Percentiles rank a stretch among this genome's conserved stretches.
Conservation (phyloP, 2,113 vertebrate species). For the Columbina picui region DNA sequence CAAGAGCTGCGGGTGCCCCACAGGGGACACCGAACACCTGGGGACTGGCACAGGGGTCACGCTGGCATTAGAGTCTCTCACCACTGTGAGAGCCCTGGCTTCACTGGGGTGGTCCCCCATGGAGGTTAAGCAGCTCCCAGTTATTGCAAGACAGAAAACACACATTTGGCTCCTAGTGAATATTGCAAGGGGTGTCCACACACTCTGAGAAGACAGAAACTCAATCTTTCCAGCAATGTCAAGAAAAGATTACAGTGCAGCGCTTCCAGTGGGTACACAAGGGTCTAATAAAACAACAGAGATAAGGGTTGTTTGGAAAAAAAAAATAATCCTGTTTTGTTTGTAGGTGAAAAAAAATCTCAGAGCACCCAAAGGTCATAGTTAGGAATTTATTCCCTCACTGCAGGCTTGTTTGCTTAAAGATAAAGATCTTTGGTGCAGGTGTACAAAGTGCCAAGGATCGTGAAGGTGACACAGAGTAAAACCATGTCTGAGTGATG, state of each 20-base stretch:
- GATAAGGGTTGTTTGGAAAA: not conserved
- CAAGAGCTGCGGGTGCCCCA: not conserved
- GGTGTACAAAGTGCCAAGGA: constrained; percentile 55
- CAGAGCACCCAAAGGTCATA: constrained; percentile 4
- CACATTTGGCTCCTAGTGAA: accelerated
- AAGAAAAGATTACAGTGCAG: not conserved
- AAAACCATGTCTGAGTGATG: not conserved
- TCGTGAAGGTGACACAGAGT: not conserved
- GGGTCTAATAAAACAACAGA: not conserved
- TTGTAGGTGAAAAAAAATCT: not conserved
- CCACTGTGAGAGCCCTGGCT: accelerated
- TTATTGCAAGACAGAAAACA: not conserved
- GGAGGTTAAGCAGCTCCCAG: not conserved
- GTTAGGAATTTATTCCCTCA: constrained; percentile 2
- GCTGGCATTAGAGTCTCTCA: not conserved
- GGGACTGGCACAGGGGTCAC: not conserved
- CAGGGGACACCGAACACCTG: accelerated
- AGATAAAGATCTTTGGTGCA: constrained; percentile 46
- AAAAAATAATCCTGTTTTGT: not conserved
- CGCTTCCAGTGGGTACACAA: not conserved
- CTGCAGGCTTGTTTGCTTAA: constrained; percentile 38
- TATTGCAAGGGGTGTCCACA: not conserved
- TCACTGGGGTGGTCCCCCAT: not conserved
- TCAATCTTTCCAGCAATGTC: not conserved
- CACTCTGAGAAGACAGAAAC: accelerated